Conservation (phyloP, 2,113 vertebrate species). For the Terrapene triunguis region DNA sequence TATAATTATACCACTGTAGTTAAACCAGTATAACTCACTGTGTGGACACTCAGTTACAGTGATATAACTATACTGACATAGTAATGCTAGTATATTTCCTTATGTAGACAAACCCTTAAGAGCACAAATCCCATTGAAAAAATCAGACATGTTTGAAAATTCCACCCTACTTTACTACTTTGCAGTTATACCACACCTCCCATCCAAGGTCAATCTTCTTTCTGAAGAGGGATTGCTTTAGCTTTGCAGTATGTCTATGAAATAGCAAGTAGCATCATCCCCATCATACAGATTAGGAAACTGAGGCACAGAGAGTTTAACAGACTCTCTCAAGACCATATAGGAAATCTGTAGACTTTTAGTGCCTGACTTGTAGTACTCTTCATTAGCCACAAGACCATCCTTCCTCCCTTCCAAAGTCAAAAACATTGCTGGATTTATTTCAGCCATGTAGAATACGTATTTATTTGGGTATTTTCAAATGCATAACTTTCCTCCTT, state of each 20-base stretch:
- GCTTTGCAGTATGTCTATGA: neutral
- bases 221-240: neutral
- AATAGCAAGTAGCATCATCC: neutral
- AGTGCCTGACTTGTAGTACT: neutral
- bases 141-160: too few relatives aligned
- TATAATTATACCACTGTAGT: too few relatives aligned
- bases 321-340: neutral
- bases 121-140: neutral
- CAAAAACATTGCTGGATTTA: neutral
- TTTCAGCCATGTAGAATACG: neutral
- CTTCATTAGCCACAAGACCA: neutral
- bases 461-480: neutral
- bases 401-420: neutral
- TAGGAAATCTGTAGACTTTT: fast-evolving
- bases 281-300: neutral
- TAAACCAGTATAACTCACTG: too few relatives aligned
- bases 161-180: neutral
- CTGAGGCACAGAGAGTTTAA: neutral
- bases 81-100: too few relatives aligned
- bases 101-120: neutral
- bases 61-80: too few relatives aligned
- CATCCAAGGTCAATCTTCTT: conserved; percentile 9
- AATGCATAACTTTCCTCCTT: neutral
- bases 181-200: neutral
- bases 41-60: too few relatives aligned